These are phyloP conservation scores for Lota lota DNA, from an alignment of 2,113 vertebrate genomes.

Conservation along the genomic window DNA sequence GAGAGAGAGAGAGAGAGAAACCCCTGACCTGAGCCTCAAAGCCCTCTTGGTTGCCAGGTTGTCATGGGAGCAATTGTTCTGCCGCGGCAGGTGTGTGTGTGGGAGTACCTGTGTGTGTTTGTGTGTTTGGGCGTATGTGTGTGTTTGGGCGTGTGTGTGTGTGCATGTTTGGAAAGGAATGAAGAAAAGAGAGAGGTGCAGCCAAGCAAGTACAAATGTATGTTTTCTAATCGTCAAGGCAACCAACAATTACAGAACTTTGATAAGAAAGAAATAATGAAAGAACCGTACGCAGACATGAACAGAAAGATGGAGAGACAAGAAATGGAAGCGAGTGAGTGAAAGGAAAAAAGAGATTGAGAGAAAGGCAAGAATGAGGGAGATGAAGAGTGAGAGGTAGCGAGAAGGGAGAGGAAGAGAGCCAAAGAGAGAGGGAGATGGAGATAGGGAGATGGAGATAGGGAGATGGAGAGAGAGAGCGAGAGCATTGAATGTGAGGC, in stretches of 20 bases:
- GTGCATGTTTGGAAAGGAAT: not conserved
- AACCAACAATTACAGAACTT: constrained; percentile 13
- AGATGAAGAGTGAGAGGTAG: not conserved
- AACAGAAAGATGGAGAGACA: not conserved
- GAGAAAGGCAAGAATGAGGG: not conserved
- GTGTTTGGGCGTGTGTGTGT: constrained; percentile 4
- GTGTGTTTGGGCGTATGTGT: constrained; percentile 13
- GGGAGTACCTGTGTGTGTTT: constrained; percentile 16
- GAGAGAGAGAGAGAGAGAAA: constrained; percentile 7
- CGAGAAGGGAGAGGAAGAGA: not conserved
- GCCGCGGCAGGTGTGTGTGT: constrained; percentile 13
- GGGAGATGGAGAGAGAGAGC: constrained; percentile 28
- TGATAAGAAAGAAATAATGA: too few relatives aligned
- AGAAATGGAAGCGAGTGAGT: constrained; percentile 7
- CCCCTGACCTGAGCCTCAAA: constrained; percentile 33
- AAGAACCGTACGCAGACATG: not conserved
- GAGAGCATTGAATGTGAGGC: not conserved
- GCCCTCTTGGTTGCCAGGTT: constrained; percentile 14
- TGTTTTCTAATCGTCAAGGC: constrained; percentile 11
- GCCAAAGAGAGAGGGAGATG: constrained; percentile 29
- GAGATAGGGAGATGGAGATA: constrained; percentile 23
- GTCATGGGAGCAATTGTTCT: constrained; percentile 13
- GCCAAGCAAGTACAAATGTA: constrained; percentile 8
- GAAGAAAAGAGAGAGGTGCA: too few relatives aligned
- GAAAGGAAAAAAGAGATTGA: constrained; percentile 32